A percentile compares a stretch with the other conserved stretches of the same genome.
phyloP scores from a whole-genome alignment of 2,113 vertebrate species.

The Petaurus breviceps region DNA sequence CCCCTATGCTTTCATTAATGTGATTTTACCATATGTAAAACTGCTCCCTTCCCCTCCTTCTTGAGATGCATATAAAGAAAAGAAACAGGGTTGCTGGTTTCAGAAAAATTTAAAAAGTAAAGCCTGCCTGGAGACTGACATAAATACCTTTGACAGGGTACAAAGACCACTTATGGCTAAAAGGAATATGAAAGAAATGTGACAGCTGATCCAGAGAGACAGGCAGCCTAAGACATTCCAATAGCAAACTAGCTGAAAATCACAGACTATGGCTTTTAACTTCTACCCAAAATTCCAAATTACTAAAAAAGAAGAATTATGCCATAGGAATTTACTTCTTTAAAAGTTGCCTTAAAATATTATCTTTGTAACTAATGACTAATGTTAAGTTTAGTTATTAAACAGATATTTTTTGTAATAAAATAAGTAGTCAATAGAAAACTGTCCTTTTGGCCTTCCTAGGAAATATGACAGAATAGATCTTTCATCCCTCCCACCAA shows the following conservation, averaged over 20 bases:
- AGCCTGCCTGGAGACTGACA: neutral
- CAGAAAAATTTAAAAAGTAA: neutral
- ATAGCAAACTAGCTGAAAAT: neutral
- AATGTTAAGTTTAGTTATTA: neutral
- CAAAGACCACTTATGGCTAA: neutral
- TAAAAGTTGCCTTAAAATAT: neutral
- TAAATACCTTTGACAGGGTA: neutral
- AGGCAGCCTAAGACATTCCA: neutral
- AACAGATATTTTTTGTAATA: neutral
- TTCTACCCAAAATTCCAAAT: neutral
- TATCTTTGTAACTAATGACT: neutral
- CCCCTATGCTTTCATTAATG: neutral
- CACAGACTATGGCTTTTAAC: neutral
- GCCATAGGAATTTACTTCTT: neutral
- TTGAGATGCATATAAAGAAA: neutral
- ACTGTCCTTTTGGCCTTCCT: neutral
- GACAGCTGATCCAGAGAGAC: neutral
- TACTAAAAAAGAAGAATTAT: neutral
- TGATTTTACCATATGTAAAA: neutral
- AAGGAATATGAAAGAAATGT: neutral
- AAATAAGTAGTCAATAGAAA: neutral
- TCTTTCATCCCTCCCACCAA: neutral
- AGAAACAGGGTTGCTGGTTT: neutral
- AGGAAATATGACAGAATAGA: neutral
- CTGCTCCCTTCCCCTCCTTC: neutral